A percentile compares a stretch with the other conserved stretches of the same genome.
phyloP scores from a whole-genome alignment of 1,140 invertebrate species.

The Nymphalis io region DNA sequence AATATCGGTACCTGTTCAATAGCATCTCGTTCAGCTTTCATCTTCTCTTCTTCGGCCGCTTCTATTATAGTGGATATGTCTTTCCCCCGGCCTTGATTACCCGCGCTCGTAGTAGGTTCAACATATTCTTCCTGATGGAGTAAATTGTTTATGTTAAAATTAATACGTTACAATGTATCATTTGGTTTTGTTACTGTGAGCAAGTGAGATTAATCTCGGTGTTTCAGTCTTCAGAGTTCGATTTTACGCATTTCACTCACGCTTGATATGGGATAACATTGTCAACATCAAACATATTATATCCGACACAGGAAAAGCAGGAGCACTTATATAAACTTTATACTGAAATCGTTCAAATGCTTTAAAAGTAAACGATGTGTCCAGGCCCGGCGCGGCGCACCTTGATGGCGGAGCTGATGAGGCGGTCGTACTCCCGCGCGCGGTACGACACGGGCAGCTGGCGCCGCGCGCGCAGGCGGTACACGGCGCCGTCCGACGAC shows the following conservation, averaged over 20 bases:
- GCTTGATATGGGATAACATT: too few relatives aligned
- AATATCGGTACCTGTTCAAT: constrained; percentile 67
- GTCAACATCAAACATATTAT: too few relatives aligned
- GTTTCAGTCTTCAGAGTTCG: too few relatives aligned
- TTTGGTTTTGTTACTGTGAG: too few relatives aligned
- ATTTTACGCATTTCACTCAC: too few relatives aligned
- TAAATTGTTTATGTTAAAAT: too few relatives aligned
- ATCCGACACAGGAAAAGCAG: too few relatives aligned
- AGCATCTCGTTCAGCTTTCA: constrained; percentile 72
- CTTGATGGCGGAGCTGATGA: constrained; percentile 95
- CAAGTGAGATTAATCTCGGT: too few relatives aligned
- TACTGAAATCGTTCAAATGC: too few relatives aligned
- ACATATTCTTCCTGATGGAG: constrained; percentile 83
- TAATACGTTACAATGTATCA: too few relatives aligned
- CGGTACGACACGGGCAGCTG: constrained; percentile 90
- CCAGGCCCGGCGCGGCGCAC: constrained; percentile 56
- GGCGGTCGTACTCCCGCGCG: constrained; percentile 95
- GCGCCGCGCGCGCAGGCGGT: constrained; percentile 88
- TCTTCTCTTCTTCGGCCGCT: constrained; percentile 87
- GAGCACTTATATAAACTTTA: too few relatives aligned
- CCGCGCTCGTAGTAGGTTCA: constrained; percentile 86
- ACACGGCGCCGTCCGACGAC: constrained; percentile 87
- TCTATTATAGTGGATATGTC: constrained; percentile 94
- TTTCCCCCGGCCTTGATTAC: constrained; percentile 91
- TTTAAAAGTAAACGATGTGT: too few relatives aligned